Percentiles rank a stretch among this genome's conserved stretches.
Evolutionary conservation across 2,113 vertebrate genomes (phyloP).

Genomic region (Podiceps cristatus): DNA sequence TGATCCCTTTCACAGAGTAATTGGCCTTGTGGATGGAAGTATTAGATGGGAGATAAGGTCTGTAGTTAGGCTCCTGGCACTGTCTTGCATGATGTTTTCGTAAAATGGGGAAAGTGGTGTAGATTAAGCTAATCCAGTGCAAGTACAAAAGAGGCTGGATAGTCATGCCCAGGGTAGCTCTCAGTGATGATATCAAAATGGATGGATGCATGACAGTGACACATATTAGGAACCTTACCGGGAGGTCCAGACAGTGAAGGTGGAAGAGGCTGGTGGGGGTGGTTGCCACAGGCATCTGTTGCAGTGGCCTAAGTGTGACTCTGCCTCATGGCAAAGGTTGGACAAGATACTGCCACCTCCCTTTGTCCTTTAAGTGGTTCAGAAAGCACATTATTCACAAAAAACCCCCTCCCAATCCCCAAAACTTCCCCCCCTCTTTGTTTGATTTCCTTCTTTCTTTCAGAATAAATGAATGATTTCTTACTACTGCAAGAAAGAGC

Average conservation of each 20-base stretch:
- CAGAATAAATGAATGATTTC: neutral
- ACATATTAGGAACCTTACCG: neutral
- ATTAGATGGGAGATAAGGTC: slow-evolving; percentile 19
- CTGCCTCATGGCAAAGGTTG: neutral
- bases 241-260: neutral
- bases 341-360: neutral
- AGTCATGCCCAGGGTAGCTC: neutral
- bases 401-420: neutral
- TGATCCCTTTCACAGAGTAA: neutral
- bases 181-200: neutral
- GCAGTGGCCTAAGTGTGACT: neutral
- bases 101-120: neutral
- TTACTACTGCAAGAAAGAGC: neutral
- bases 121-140: neutral
- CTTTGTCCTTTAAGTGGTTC: neutral
- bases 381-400: neutral
- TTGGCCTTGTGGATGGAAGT: neutral
- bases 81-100: rapidly evolving
- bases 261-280: neutral
- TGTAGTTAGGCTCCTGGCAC: neutral
- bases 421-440: rapidly evolving
- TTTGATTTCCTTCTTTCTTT: neutral
- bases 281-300: neutral
- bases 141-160: neutral
- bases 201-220: neutral